Percentiles rank a stretch among this genome's conserved stretches.
phyloP scores from a whole-genome alignment of 1,140 invertebrate genomes.

The Dreissena polymorpha region DNA sequence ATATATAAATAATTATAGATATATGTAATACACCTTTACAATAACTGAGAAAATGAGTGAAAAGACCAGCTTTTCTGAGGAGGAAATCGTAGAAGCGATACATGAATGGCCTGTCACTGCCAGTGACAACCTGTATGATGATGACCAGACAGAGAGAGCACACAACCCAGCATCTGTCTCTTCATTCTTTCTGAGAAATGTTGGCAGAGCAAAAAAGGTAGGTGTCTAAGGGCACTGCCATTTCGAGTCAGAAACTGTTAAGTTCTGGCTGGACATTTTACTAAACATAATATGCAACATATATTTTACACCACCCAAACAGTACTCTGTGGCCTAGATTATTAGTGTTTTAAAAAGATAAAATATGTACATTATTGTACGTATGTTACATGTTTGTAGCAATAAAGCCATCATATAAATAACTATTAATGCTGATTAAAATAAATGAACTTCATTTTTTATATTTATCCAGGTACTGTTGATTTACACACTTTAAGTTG shows the following conservation, averaged over 20 bases:
- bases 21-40: too few relatives aligned
- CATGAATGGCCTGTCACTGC: constrained; percentile 46
- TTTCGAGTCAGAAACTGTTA: neutral
- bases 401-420: too few relatives aligned
- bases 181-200: constrained; percentile 46
- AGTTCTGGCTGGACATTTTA: neutral
- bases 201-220: constrained; percentile 36
- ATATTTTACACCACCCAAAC: too few relatives aligned
- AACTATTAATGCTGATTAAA: too few relatives aligned
- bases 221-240: neutral
- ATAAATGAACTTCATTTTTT: too few relatives aligned
- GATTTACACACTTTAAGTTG: too few relatives aligned
- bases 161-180: constrained; percentile 38
- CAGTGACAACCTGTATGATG: constrained; percentile 4
- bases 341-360: too few relatives aligned
- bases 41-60: constrained; percentile 4
- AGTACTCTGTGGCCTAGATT: too few relatives aligned
- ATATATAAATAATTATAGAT: too few relatives aligned
- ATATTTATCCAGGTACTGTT: too few relatives aligned
- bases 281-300: neutral
- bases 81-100: constrained; percentile 41
- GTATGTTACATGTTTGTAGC: too few relatives aligned
- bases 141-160: constrained; percentile 8
- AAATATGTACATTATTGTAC: too few relatives aligned
- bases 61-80: neutral